Evolutionary conservation across 2,797 vertebrate genomes (phyloP), one percentile per base, ranked within the genome.

Genomic region (Megaceryle alcyon): DNA sequence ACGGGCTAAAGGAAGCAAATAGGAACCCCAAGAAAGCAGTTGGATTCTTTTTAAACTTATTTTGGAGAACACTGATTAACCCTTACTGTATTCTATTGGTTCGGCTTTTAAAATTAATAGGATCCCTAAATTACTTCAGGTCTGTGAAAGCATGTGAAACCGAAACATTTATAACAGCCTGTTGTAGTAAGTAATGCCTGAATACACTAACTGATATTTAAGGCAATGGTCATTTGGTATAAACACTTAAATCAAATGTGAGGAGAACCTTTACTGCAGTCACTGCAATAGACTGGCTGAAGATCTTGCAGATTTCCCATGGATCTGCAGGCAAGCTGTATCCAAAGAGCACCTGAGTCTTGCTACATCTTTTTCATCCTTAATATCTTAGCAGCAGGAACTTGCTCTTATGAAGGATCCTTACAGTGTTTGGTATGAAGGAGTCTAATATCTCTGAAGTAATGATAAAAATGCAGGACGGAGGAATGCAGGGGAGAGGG

Each of bases 401-500:
- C 3, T 60, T 82, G 44, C 12, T 44, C 37, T 20, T n/a, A 2
- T 6, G 68, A 66, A 77, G 41, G 31, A 60, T 79, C 33, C 56
- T 53, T 44, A 11, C 8, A 43, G 29, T 19, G 11, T 66, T 79
- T 82, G 78, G 35, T 66, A 12, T 70, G 75, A 71, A 57, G 66
- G 41, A 90, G 68, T 73, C 20, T 14, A 61, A 31, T 88, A 77
- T 61, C 70, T 79, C 56, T 79, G 68, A 85, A 95, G 54, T 46
- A 92, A 85, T 41, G 79, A 88, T 35, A 83, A 84, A 90, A 96
- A 94, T 65, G 60, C 88, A 85, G 78, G 75, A 39, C 0, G 0
- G 70, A 95, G 88, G 91, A 92, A 95, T 95, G 90, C 78, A 92
- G 49, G 37, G 60, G 31, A 93, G 60, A 64, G 44, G 10, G 48